Percentiles rank a stretch among this genome's conserved stretches.
Conservation (phyloP, 2,888 invertebrate genomes). For the Doris montereyensis region DNA sequence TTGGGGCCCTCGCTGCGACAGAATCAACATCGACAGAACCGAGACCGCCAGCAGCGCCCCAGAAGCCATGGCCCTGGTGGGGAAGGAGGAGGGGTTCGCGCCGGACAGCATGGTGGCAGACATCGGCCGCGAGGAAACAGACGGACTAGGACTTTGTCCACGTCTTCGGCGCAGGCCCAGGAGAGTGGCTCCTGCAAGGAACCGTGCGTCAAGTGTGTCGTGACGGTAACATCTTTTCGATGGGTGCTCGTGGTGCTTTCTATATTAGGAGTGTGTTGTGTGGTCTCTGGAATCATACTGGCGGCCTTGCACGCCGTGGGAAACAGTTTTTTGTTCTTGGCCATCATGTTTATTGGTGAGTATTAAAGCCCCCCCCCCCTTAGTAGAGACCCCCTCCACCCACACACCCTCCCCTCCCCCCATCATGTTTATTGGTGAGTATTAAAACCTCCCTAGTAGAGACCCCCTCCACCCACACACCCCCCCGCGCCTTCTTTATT, state of each 20-base stretch:
- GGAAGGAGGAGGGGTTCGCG: background rate
- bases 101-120: background rate
- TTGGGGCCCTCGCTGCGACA: slow-evolving; percentile 51
- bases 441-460: background rate
- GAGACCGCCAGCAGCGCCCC: slow-evolving; percentile 18
- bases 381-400: no score
- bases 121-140: slow-evolving; percentile 24
- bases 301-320: slow-evolving; percentile 68
- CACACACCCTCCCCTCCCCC: no score
- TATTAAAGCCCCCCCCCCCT: slow-evolving; percentile 32
- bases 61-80: background rate
- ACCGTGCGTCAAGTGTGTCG: slow-evolving; percentile 65
- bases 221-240: slow-evolving; percentile 66
- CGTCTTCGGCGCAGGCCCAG: slow-evolving; percentile 46
- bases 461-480: no score
- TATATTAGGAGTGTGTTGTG: slow-evolving; percentile 68
- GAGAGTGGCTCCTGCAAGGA: slow-evolving; percentile 57
- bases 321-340: slow-evolving; percentile 68
- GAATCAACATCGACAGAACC: slow-evolving; percentile 49
- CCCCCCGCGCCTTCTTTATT: no score
- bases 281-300: slow-evolving; percentile 69
- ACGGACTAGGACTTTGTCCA: slow-evolving; percentile 50
- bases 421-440: slow-evolving; percentile 72
- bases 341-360: slow-evolving; percentile 72
- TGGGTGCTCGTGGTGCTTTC: slow-evolving; percentile 70